Percentiles rank a stretch among this genome's conserved stretches.
Evolutionary conservation across 2,113 vertebrate species (phyloP).

Genomic region (Istiophorus platypterus): DNA sequence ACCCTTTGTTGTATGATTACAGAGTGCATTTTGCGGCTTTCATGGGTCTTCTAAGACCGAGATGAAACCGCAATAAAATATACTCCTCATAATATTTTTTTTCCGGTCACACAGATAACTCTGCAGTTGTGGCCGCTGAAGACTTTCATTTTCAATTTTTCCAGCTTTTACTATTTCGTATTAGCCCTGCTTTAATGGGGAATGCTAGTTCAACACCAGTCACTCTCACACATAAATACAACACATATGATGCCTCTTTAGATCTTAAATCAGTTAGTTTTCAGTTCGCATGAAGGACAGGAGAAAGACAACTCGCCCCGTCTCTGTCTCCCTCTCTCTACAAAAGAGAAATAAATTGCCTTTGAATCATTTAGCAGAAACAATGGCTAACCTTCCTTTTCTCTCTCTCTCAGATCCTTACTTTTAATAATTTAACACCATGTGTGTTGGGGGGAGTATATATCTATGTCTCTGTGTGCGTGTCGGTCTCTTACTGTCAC

Average conservation of each 20-base stretch:
- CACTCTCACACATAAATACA: neutral
- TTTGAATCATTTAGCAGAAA: constrained; percentile 72
- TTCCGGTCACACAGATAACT: neutral
- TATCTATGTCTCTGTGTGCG: neutral
- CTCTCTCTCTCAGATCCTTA: constrained; percentile 36
- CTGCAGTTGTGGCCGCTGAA: neutral
- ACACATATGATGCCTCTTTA: neutral
- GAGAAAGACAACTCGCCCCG: constrained; percentile 12
- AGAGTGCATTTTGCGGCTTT: constrained; percentile 31
- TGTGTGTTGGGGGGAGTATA: constrained; percentile 27
- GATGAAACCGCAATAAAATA: constrained; percentile 10
- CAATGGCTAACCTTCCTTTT: constrained; percentile 57
- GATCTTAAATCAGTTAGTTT: constrained; percentile 31
- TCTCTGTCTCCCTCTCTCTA: constrained; percentile 19
- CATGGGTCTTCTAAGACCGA: neutral
- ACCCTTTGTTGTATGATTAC: constrained; percentile 22
- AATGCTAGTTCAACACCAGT: neutral
- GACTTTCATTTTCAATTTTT: neutral
- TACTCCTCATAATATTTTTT: neutral
- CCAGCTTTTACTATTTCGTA: constrained; percentile 12
- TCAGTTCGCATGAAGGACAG: constrained; percentile 48
- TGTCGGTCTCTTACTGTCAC: constrained; percentile 12
- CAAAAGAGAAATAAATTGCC: constrained; percentile 66
- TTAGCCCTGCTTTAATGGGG: neutral
- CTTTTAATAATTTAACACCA: constrained; percentile 66